These are phyloP conservation scores for Labia minor DNA, from an alignment of 2,888 invertebrate genomes.

Conservation along the genomic window DNA sequence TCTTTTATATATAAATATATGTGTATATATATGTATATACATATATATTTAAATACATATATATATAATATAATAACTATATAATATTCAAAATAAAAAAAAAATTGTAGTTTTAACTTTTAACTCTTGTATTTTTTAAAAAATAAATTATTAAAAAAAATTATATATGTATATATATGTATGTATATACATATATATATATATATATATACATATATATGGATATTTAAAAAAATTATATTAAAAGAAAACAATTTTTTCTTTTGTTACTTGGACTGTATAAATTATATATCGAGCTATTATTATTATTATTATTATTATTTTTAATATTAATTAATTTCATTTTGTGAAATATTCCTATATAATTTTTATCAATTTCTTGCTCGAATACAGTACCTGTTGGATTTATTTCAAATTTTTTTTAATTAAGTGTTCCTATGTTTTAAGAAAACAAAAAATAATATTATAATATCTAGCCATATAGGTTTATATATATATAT, in stretches of 20 bases:
- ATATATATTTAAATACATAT: slow-evolving; percentile 26
- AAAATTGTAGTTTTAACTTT: not conserved
- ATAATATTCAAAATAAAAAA: not conserved
- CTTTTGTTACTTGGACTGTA: slow-evolving; percentile 16
- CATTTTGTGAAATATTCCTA: slow-evolving; percentile 20
- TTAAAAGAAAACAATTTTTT: slow-evolving; percentile 25
- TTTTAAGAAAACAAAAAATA: too few relatives aligned
- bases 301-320: slow-evolving; percentile 26
- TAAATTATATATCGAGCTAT: slow-evolving; percentile 23
- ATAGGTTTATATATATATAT: too few relatives aligned
- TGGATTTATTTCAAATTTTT: slow-evolving; percentile 19
- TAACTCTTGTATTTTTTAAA: not conserved
- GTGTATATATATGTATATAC: slow-evolving; percentile 25
- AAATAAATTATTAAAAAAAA: slow-evolving; percentile 24
- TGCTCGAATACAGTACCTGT: slow-evolving; percentile 26
- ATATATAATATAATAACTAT: slow-evolving; percentile 21
- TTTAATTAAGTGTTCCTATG: slow-evolving; percentile 26
- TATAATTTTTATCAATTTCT: slow-evolving; percentile 24
- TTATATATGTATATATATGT: too few relatives aligned
- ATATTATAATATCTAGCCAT: too few relatives aligned
- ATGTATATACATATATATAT: too few relatives aligned
- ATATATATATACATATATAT: too few relatives aligned
- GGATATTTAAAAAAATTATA: too few relatives aligned
- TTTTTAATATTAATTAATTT: slow-evolving; percentile 23
- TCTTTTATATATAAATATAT: slow-evolving; percentile 24